A percentile compares a stretch with the other conserved stretches of the same genome.
Conservation (phyloP, 2,797 vertebrate species). For the Scolopax rusticola region DNA sequence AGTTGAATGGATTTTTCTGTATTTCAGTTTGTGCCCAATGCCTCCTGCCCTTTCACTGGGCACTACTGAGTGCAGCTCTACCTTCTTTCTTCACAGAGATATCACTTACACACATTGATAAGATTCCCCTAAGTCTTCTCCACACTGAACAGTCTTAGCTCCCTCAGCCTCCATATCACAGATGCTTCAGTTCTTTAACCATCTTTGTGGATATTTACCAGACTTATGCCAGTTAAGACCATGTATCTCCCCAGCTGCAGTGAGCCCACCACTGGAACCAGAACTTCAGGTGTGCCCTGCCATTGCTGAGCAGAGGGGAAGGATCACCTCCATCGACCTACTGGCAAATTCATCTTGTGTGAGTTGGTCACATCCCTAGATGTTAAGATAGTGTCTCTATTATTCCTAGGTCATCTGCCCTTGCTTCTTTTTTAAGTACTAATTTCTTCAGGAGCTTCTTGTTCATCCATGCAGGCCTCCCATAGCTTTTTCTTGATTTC, state of each 20-base stretch:
- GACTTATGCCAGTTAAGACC: background rate
- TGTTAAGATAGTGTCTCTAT: background rate
- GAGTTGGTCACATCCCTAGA: background rate
- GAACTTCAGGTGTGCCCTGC: rapidly evolving
- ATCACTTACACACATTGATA: rapidly evolving
- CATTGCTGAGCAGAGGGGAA: background rate
- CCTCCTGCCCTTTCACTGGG: background rate
- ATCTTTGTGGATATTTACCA: background rate
- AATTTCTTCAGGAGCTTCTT: background rate
- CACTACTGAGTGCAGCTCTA: background rate
- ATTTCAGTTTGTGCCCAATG: background rate
- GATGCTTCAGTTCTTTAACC: background rate
- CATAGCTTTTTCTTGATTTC: background rate
- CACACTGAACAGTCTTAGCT: background rate
- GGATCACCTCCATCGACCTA: background rate
- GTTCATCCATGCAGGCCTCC: background rate
- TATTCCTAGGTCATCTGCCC: background rate
- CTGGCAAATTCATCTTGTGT: background rate
- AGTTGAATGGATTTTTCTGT: background rate
- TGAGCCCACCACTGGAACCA: background rate
- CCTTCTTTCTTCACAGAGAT: background rate
- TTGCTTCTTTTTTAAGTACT: background rate
- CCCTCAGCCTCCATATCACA: background rate
- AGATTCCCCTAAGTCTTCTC: background rate
- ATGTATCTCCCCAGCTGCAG: background rate